Conservation (phyloP, 2,888 invertebrate species). For the Caenorhabditis sinica region DNA sequence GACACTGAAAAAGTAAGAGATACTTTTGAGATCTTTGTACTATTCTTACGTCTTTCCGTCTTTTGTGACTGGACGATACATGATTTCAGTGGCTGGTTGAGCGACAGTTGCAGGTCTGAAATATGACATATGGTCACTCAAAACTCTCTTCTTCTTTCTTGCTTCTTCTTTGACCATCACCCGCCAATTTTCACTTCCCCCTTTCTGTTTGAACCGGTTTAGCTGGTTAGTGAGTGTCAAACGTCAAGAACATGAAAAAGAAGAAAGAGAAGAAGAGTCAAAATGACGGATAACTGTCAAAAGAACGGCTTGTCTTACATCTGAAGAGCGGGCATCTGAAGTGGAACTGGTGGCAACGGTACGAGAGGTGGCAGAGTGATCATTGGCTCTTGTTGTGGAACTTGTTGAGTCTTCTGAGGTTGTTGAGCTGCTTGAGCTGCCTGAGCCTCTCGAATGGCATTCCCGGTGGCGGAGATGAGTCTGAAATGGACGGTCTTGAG, state of each 20-base stretch:
- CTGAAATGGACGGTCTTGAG: slow-evolving; percentile 33
- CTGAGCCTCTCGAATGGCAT: slow-evolving; percentile 61
- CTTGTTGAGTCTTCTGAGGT: slow-evolving; percentile 31
- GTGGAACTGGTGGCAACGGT: slow-evolving; percentile 59
- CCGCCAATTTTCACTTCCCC: slow-evolving; percentile 42
- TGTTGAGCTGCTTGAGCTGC: slow-evolving; percentile 51
- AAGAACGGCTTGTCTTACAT: slow-evolving; percentile 41
- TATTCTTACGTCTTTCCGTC: slow-evolving; percentile 61
- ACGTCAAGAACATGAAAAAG: slow-evolving; percentile 40
- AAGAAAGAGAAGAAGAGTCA: slow-evolving; percentile 3
- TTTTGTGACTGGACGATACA: slow-evolving; percentile 57
- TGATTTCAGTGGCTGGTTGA: slow-evolving; percentile 59
- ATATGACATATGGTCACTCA: slow-evolving; percentile 52
- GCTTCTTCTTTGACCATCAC: slow-evolving; percentile 33
- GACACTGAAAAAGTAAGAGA: slow-evolving; percentile 38
- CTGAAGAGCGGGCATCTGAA: slow-evolving; percentile 51
- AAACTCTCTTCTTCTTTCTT: slow-evolving; percentile 7
- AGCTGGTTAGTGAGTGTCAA: slow-evolving; percentile 44
- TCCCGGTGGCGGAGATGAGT: slow-evolving; percentile 63
- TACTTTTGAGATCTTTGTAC: not conserved
- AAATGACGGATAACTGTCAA: slow-evolving; percentile 32
- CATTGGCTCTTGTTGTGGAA: slow-evolving; percentile 55
- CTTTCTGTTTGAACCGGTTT: slow-evolving; percentile 41
- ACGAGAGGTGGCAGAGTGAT: slow-evolving; percentile 60
- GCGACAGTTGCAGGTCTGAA: slow-evolving; percentile 47